phyloP scores from a whole-genome alignment of 2,888 invertebrate genomes.

The Lapara coniferarum region DNA sequence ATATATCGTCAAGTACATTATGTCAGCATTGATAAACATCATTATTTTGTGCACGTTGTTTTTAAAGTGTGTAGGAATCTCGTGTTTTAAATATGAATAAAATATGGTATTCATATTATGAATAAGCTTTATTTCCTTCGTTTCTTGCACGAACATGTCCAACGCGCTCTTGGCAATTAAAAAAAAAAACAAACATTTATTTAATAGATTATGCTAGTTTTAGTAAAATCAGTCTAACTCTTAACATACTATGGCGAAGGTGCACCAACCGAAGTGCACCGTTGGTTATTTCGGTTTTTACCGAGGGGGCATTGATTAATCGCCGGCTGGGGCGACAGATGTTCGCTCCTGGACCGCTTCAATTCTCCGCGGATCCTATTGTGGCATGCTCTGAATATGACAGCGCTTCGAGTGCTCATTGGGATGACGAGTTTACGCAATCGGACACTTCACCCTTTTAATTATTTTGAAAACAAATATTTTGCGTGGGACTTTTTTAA shows the following conservation, averaged over 20 bases:
- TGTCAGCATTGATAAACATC: conserved; percentile 32
- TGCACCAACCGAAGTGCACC: conserved; percentile 23
- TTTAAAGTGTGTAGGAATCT: neutral
- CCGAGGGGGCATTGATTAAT: conserved; percentile 73
- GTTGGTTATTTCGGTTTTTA: conserved; percentile 57
- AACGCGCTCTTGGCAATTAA: no score
- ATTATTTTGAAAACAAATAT: neutral
- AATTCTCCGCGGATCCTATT: conserved; percentile 73
- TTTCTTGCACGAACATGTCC: no score
- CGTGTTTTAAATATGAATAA: neutral
- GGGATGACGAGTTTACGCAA: neutral
- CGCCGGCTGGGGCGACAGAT: conserved; percentile 76
- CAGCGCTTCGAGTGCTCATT: conserved; percentile 38
- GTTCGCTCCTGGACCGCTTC: conserved; percentile 59
- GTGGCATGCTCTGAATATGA: conserved; percentile 49
- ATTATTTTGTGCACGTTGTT: neutral
- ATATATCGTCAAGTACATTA: conserved; percentile 38
- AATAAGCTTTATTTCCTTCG: no score
- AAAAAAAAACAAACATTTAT: no score
- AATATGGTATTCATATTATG: no score
- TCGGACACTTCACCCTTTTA: neutral
- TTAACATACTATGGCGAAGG: conserved; percentile 4
- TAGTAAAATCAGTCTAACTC: neutral
- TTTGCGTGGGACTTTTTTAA: no score
- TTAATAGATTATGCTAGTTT: neutral